These are phyloP conservation scores for Scaptodrosophila latifasciaeformis DNA, from an alignment of 2,888 invertebrate species.

Conservation along the genomic window DNA sequence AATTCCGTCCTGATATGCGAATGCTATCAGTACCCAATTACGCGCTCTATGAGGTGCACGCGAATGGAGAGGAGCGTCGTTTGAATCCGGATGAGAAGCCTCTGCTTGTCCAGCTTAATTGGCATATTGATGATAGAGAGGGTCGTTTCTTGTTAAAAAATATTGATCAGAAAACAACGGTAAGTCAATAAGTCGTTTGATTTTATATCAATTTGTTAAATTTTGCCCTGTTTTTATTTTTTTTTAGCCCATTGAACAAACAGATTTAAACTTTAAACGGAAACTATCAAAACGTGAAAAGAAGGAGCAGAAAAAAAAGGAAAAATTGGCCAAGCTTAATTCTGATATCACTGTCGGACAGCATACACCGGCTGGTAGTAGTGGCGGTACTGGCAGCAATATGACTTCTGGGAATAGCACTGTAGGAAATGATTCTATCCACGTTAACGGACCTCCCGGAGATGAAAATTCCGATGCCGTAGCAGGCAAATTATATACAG, in stretches of 20 bases:
- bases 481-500: constrained; percentile 95
- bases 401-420: constrained; percentile 38
- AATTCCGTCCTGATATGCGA: constrained; percentile 99
- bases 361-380: constrained; percentile 14
- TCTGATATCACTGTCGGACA: constrained; percentile 75
- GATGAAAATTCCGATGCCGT: constrained; percentile 77
- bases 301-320: constrained; percentile 97
- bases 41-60: constrained; percentile 85
- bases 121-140: constrained; percentile 99
- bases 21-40: constrained; percentile 89
- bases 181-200: constrained; percentile 30
- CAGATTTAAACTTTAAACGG: constrained; percentile 90
- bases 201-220: neutral
- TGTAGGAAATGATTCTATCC: constrained; percentile 32
- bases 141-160: constrained; percentile 96
- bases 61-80: constrained; percentile 89
- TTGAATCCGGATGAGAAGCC: constrained; percentile 95
- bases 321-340: constrained; percentile 87
- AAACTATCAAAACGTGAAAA: constrained; percentile 98
- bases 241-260: constrained; percentile 80
- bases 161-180: constrained; percentile 86
- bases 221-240: neutral
- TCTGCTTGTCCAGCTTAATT: constrained; percentile 96
- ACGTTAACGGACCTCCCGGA: constrained; percentile 74
- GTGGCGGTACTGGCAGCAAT: constrained; percentile 50